Evolutionary conservation across 2,113 vertebrate species (phyloP).

Genomic region (Baryphthengus martii): DNA sequence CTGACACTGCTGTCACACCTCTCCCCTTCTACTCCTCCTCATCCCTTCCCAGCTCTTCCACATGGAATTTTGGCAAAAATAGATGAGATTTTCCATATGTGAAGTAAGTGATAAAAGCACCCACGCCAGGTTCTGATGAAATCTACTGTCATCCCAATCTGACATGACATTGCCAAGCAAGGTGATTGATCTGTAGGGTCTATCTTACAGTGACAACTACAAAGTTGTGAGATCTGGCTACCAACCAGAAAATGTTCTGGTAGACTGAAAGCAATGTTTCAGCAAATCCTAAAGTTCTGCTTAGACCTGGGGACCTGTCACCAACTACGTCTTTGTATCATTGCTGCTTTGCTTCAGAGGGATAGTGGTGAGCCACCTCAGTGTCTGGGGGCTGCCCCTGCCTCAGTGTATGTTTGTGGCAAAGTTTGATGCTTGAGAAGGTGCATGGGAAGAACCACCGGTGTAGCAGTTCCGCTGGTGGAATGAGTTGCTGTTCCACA

Average conservation of each 20-base stretch:
- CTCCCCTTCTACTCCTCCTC: conserved; percentile 51
- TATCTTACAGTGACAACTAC: conserved; percentile 22
- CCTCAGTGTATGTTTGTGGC: not conserved
- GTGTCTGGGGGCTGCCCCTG: not conserved
- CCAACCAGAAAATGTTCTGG: conserved; percentile 1
- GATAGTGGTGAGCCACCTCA: not conserved
- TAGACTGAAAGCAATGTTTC: conserved; percentile 16
- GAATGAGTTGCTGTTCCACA: not conserved
- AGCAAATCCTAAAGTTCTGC: not conserved
- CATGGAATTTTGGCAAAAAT: conserved; percentile 53
- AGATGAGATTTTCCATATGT: conserved; percentile 46
- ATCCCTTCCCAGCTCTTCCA: conserved; percentile 11
- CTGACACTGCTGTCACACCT: conserved; percentile 39
- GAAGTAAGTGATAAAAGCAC: conserved; percentile 37
- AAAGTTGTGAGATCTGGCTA: conserved; percentile 18
- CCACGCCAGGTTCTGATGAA: conserved; percentile 32
- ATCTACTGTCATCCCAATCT: conserved; percentile 34
- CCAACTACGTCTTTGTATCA: not conserved
- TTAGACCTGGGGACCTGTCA: not conserved
- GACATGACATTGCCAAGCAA: conserved; percentile 28
- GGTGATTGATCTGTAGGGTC: conserved; percentile 50
- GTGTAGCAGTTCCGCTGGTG: not conserved
- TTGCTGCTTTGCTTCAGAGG: not conserved
- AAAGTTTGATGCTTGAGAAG: not conserved
- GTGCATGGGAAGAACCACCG: not conserved